Conservation (phyloP, 2,113 vertebrate genomes). For the Aix galericulata region DNA sequence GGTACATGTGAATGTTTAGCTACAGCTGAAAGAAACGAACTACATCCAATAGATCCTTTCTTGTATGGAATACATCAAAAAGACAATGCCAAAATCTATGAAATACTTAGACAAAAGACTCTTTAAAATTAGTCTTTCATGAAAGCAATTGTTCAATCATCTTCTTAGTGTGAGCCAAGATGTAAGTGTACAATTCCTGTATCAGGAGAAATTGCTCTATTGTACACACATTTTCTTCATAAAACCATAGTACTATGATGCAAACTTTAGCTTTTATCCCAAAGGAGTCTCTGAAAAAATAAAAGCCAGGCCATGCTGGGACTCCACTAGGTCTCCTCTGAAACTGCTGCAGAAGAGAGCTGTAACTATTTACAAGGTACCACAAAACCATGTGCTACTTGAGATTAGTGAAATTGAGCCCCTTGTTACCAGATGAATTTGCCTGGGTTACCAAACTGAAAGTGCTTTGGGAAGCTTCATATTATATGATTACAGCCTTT, state of each 20-base stretch:
- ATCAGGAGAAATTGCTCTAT: background rate
- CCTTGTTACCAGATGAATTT: background rate
- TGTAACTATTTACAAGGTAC: background rate
- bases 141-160: background rate
- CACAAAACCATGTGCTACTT: background rate
- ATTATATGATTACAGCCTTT: background rate
- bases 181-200: background rate
- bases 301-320: background rate
- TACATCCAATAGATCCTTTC: background rate
- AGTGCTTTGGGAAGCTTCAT: background rate
- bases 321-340: background rate
- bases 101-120: background rate
- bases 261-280: background rate
- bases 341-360: background rate
- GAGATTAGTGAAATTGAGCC: background rate
- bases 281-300: background rate
- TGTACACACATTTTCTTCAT: background rate
- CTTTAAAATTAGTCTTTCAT: background rate
- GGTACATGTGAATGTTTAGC: background rate
- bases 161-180: background rate
- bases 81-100: background rate
- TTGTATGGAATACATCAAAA: background rate
- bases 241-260: background rate
- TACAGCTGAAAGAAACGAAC: slow-evolving; percentile 48
- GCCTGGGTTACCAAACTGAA: background rate